These are phyloP conservation scores for Acipenser oxyrinchus DNA, from an alignment of 2,797 vertebrate species.

Conservation along the genomic window DNA sequence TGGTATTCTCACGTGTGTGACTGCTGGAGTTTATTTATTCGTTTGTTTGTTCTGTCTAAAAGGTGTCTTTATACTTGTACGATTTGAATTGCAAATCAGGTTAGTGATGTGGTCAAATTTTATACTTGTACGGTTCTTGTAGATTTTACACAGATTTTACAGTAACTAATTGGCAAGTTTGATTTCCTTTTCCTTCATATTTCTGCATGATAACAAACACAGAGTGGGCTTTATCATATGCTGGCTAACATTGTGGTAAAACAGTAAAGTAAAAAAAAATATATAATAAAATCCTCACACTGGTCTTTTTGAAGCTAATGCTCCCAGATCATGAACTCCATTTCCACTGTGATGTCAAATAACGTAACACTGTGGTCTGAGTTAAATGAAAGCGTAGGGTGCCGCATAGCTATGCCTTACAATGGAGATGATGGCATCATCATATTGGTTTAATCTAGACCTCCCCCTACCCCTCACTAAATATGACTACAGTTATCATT, in stretches of 20 bases:
- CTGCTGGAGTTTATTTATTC: not conserved
- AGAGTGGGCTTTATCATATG: not conserved
- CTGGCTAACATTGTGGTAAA: not conserved
- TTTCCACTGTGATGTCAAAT: not conserved
- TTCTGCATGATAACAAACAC: conserved; percentile 5
- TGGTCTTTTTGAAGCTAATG: not conserved
- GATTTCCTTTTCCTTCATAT: not conserved
- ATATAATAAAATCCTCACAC: not conserved
- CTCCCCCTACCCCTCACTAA: no score
- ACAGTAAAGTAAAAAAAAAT: not conserved
- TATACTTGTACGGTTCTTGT: not conserved
- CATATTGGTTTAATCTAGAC: no score
- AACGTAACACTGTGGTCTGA: no score
- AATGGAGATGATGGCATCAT: no score
- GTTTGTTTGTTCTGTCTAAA: not conserved
- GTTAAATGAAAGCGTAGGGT: no score
- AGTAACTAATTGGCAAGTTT: not conserved
- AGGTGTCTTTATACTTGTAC: not conserved
- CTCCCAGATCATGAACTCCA: not conserved
- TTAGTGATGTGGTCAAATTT: conserved; percentile 1
- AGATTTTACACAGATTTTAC: not conserved
- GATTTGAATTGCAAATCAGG: conserved; percentile 7
- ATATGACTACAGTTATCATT: no score
- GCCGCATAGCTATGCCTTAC: no score
- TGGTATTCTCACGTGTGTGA: not conserved